phyloP scores from a whole-genome alignment of 2,113 vertebrate species.

The Oceanites oceanicus region DNA sequence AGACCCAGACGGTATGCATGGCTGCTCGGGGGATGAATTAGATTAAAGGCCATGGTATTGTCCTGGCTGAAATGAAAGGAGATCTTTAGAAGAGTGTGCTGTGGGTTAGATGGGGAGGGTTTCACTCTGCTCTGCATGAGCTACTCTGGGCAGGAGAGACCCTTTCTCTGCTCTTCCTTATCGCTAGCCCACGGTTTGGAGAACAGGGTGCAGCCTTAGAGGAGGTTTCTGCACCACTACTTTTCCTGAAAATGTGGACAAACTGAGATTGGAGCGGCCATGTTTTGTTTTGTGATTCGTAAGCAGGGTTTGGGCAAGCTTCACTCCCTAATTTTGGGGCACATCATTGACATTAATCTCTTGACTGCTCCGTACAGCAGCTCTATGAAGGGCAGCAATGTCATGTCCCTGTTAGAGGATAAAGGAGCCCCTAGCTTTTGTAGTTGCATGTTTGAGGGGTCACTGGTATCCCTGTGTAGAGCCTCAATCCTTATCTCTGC shows the following conservation, averaged over 20 bases:
- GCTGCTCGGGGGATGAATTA: neutral
- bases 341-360: neutral
- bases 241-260: neutral
- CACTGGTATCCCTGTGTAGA: neutral
- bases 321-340: neutral
- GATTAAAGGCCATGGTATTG: neutral
- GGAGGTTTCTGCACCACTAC: neutral
- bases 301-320: neutral
- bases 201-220: neutral
- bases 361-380: neutral
- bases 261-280: neutral
- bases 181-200: accelerated
- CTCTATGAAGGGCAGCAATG: neutral
- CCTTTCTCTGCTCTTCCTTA: neutral
- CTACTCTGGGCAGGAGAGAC: neutral
- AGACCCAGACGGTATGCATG: neutral
- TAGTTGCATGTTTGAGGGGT: neutral
- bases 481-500: neutral
- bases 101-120: neutral
- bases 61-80: neutral
- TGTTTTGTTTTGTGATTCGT: neutral
- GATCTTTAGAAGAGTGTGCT: neutral
- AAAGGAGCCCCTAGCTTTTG: neutral
- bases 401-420: neutral
- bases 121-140: accelerated